phyloP scores from a whole-genome alignment of 2,113 vertebrate species.

The Tautogolabrus adspersus region DNA sequence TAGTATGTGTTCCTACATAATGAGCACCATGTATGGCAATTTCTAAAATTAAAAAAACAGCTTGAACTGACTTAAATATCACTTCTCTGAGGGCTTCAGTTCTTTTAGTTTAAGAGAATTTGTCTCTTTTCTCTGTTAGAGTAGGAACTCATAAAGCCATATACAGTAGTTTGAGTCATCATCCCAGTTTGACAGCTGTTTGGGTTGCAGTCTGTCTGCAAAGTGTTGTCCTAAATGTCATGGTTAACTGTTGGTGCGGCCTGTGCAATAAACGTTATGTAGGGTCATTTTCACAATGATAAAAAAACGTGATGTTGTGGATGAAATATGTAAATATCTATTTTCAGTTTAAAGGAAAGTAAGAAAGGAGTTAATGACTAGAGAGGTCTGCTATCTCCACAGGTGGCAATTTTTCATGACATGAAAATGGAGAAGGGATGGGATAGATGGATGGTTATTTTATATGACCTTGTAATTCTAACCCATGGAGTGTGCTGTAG shows the following conservation, averaged over 20 bases:
- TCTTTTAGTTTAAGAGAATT: neutral
- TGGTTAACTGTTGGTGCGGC: neutral
- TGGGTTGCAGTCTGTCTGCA: conserved; percentile 15
- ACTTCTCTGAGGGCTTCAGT: neutral
- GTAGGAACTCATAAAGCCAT: neutral
- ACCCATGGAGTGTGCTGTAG: neutral
- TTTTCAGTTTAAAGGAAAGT: neutral
- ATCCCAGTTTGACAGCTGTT: conserved; percentile 25
- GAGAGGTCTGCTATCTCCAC: neutral
- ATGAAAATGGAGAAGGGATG: neutral
- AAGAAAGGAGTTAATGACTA: neutral
- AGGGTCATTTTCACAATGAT: conserved; percentile 11
- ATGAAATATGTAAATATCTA: conserved; percentile 19
- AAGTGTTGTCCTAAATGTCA: neutral
- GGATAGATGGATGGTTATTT: neutral
- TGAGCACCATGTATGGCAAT: neutral
- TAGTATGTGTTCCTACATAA: neutral
- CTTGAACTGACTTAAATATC: neutral
- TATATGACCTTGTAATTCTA: conserved; percentile 9
- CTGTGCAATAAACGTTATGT: neutral
- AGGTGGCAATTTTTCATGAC: conserved; percentile 1
- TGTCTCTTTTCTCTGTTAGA: neutral
- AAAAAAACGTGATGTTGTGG: conserved; percentile 4
- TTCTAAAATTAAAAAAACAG: neutral
- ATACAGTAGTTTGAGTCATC: neutral